Percentiles rank a stretch among this genome's conserved stretches.
These are phyloP conservation scores for Periphyllus acericola DNA, from an alignment of 2,888 invertebrate species.

Conservation along the genomic window DNA sequence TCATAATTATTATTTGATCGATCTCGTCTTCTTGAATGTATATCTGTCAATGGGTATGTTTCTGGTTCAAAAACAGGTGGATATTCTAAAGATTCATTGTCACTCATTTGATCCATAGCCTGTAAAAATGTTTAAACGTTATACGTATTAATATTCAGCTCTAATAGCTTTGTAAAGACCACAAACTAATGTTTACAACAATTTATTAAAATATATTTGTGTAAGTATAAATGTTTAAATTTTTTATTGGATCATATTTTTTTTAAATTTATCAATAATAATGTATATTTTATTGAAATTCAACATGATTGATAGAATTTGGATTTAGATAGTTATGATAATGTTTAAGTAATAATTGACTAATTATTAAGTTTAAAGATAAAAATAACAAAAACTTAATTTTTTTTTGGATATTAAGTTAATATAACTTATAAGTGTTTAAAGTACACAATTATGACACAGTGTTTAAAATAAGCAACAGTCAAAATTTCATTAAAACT, in stretches of 20 bases:
- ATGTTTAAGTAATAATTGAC: too few species aligned
- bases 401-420: neutral
- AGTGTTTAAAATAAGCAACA: neutral
- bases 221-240: too few species aligned
- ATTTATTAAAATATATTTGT: too few species aligned
- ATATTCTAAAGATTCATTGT: conserved; percentile 73
- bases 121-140: neutral
- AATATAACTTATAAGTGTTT: neutral
- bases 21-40: conserved; percentile 45
- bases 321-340: too few species aligned
- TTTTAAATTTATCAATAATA: too few species aligned
- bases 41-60: conserved; percentile 76
- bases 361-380: neutral
- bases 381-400: neutral
- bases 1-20: conserved; percentile 57
- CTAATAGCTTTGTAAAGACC: neutral
- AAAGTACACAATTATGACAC: neutral
- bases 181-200: too few species aligned
- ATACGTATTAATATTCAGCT: conserved; percentile 16
- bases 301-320: too few species aligned
- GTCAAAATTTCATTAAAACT: neutral
- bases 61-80: conserved; percentile 88
- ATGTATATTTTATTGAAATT: too few species aligned
- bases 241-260: too few species aligned
- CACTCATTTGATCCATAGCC: conserved; percentile 39